A percentile compares a stretch with the other conserved stretches of the same genome.
Conservation (phyloP, 2,797 vertebrate species). For the Peromyscus melanophrys region DNA sequence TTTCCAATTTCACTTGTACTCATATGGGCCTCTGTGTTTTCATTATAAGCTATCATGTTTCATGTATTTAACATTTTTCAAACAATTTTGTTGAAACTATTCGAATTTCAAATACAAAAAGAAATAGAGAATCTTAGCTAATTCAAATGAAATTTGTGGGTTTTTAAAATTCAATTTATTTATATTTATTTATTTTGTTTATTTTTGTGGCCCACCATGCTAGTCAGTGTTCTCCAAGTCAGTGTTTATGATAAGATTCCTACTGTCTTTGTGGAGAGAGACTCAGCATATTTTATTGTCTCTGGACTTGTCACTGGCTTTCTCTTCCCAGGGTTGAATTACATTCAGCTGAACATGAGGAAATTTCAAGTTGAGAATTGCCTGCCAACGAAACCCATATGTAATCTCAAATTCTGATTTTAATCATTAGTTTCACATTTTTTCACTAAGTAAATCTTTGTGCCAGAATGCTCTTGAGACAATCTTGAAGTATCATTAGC, state of each 20-base stretch:
- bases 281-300: constrained; percentile 15
- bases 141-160: constrained; percentile 54
- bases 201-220: not conserved
- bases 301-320: constrained; percentile 19
- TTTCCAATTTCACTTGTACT: not conserved
- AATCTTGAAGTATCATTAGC: constrained; percentile 66
- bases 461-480: constrained; percentile 56
- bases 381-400: constrained; percentile 69
- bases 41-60: constrained; percentile 31
- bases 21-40: not conserved
- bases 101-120: constrained; percentile 60
- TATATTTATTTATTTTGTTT: constrained; percentile 45
- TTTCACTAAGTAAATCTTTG: constrained; percentile 72
- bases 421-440: constrained; percentile 74
- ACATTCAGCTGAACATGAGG: constrained; percentile 61
- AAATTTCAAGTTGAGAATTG: constrained; percentile 65
- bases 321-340: constrained; percentile 60
- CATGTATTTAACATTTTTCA: constrained; percentile 44
- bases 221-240: not conserved
- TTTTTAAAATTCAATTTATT: constrained; percentile 64
- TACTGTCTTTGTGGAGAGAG: not conserved
- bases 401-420: constrained; percentile 78
- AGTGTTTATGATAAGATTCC: constrained; percentile 53
- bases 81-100: constrained; percentile 42
- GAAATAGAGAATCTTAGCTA: constrained; percentile 14